phyloP scores from a whole-genome alignment of 2,113 vertebrate genomes.

The Micromys minutus region DNA sequence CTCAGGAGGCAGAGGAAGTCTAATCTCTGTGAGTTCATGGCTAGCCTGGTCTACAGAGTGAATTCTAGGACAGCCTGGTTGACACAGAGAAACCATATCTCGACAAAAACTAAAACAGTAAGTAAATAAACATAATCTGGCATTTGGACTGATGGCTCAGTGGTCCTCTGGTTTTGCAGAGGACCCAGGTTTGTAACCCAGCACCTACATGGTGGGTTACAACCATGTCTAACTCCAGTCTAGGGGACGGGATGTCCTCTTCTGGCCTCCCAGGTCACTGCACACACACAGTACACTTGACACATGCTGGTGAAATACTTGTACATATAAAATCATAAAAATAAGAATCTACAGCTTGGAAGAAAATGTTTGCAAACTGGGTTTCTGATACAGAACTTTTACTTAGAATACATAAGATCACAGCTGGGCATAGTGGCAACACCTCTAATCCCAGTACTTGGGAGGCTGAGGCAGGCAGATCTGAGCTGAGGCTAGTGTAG shows the following conservation, averaged over 20 bases:
- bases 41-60: too few species aligned
- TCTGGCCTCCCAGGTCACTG: neutral
- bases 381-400: neutral
- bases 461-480: neutral
- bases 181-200: neutral
- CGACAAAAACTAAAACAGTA: too few species aligned
- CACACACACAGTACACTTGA: too few species aligned
- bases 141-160: neutral
- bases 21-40: too few species aligned
- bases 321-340: slow-evolving; percentile 33
- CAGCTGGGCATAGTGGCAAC: neutral
- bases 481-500: neutral
- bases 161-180: too few species aligned
- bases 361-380: neutral
- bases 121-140: neutral
- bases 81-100: too few species aligned
- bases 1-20: too few species aligned
- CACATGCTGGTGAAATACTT: neutral
- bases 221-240: neutral
- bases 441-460: neutral
- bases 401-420: neutral
- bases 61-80: too few species aligned
- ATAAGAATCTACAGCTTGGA: slow-evolving; percentile 12
- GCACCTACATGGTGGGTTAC: neutral
- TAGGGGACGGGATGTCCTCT: neutral